Base-by-base conservation (phyloP, 1,140 invertebrate genomes). In the Heliconius hermathena region DNA sequence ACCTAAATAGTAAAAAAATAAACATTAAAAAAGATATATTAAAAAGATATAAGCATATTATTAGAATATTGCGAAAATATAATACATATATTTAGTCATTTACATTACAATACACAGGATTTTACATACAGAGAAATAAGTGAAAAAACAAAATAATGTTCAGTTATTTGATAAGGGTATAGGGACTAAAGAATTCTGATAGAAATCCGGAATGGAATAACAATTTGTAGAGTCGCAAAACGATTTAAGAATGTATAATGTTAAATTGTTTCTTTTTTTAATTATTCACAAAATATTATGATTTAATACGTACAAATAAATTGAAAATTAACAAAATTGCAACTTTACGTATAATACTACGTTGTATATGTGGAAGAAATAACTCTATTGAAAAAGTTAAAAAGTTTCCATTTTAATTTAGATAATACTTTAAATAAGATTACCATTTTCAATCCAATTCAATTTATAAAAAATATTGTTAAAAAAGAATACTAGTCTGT, bases 111-210 rank as follows among this genome's bases (percentile, higher is more conserved):
- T 11, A 26, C 54, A 22, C 54, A 8, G n/a, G 9, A 60, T 60
- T 60, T 60, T 22, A 22, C 20, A 60, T 22, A 11, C n/a, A 60
- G 18, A 52, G 60, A 66, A 66, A 66, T 66, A 66, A 66, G 26
- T 66, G 60, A 66, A 66, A 66, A 52, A 66, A 29, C 26, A 66
- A 66, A 66, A 66, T 66, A 66, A 66, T 66, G 26, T 29, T 38
- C 20, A 71, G 52, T 54, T 78, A 60, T 29, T 73, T 78, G 77
- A 78, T 26, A 36, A 74, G 77, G 77, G 77, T 74, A 66, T 29
- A 41, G 72, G 16, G 18, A 41, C 46, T 29, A 38, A 46, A 54
- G 77, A 78, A 78, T 78, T 54, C 54, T 36, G 16, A 74, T 78
- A 74, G 72, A 33, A 78, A 70, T 78, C 77, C 26, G 29, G 60